These are phyloP conservation scores for Steatornis caripensis DNA, from an alignment of 2,113 vertebrate species.

Conservation along the genomic window DNA sequence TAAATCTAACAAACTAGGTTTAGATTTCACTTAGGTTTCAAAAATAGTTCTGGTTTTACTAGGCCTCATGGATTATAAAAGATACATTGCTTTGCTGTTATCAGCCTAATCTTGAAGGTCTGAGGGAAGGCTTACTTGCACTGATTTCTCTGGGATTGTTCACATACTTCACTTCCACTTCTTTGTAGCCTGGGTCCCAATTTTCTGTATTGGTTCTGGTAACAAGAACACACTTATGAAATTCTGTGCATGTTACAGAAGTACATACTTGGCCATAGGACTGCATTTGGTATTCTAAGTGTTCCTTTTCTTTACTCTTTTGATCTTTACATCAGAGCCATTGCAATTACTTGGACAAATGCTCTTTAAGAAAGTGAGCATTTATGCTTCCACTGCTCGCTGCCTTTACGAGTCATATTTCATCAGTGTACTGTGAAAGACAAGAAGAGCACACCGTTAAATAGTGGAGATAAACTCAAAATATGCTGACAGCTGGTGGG, in stretches of 20 bases:
- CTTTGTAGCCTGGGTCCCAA: neutral
- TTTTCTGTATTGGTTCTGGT: neutral
- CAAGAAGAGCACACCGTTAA: neutral
- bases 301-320: neutral
- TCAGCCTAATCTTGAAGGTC: neutral
- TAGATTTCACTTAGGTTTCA: neutral
- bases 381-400: neutral
- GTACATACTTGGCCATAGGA: neutral
- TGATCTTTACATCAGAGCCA: neutral
- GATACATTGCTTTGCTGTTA: neutral
- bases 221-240: neutral
- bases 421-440: neutral
- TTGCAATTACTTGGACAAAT: neutral
- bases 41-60: neutral
- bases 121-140: neutral
- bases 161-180: neutral
- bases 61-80: neutral
- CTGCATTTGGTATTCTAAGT: neutral
- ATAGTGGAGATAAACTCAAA: neutral
- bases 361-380: neutral
- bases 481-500: neutral
- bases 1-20: neutral
- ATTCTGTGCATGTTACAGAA: neutral
- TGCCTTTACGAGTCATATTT: neutral
- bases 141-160: neutral